Percentiles rank a stretch among this genome's conserved stretches.
phyloP scores from a whole-genome alignment of 2,113 vertebrate genomes.

The Malaclemys terrapin region DNA sequence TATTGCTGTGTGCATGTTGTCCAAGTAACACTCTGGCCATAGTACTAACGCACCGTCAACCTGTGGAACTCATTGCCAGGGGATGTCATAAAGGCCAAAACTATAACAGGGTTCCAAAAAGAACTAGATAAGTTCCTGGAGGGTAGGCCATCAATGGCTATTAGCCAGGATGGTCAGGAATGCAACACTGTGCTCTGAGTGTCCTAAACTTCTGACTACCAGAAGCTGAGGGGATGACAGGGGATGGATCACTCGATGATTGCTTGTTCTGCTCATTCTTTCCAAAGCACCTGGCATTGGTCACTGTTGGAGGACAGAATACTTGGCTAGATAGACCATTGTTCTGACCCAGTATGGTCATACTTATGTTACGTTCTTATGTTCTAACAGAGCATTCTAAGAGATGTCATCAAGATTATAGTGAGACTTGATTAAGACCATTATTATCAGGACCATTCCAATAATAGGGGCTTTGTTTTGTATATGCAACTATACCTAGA shows the following conservation, averaged over 20 bases:
- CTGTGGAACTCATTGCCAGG: background rate
- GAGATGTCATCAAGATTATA: background rate
- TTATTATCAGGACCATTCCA: too few species aligned
- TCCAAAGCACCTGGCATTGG: background rate
- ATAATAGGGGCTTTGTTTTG: too few species aligned
- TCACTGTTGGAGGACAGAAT: background rate
- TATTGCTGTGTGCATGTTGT: background rate
- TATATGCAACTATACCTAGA: too few species aligned
- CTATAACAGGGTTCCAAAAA: background rate
- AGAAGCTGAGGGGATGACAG: too few species aligned
- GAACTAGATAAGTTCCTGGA: too few species aligned
- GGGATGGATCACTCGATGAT: background rate
- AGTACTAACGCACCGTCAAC: background rate
- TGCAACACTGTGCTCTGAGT: too few species aligned
- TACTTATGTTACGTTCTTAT: background rate
- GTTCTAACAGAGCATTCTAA: background rate
- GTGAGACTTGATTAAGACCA: background rate
- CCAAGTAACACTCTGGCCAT: background rate
- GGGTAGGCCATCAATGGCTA: too few species aligned
- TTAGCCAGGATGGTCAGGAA: too few species aligned
- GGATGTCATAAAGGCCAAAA: background rate
- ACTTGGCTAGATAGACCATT: background rate
- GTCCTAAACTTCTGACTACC: too few species aligned
- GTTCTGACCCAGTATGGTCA: background rate
- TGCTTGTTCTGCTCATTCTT: background rate